phyloP scores from a whole-genome alignment of 2,113 vertebrate genomes.

The Loxodonta africana region DNA sequence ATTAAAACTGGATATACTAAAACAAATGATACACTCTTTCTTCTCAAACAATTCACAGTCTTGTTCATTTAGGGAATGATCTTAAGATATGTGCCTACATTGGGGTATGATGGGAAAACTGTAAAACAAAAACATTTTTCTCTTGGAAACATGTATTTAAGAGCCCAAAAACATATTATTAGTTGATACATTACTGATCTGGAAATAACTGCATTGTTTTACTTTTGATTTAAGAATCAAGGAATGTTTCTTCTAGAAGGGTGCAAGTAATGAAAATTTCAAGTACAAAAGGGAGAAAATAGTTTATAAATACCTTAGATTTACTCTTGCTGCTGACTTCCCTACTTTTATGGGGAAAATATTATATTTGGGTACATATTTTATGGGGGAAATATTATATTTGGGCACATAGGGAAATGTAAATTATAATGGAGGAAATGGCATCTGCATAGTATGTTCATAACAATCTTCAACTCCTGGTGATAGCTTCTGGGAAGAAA shows the following conservation, averaged over 20 bases:
- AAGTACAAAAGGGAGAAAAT: neutral
- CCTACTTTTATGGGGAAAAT: neutral
- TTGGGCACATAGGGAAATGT: neutral
- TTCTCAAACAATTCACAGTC: neutral
- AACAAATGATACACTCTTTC: neutral
- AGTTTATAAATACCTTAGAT: neutral
- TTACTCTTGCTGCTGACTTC: neutral
- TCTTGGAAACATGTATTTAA: slow-evolving; percentile 47
- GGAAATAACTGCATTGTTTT: slow-evolving; percentile 43
- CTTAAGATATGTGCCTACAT: neutral
- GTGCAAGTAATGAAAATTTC: neutral
- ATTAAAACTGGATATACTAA: neutral
- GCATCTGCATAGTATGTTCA: neutral
- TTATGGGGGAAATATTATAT: neutral
- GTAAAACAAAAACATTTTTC: slow-evolving; percentile 5
- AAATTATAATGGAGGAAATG: neutral
- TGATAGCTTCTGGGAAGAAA: neutral
- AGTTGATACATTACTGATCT: neutral
- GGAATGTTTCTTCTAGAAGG: neutral
- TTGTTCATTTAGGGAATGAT: neutral
- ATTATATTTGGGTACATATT: neutral
- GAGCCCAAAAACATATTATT: neutral
- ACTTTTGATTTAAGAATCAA: slow-evolving; percentile 19
- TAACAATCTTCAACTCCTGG: neutral
- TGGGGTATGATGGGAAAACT: neutral